Conservation (phyloP, 2,888 invertebrate genomes). For the Apodemia duryi region DNA sequence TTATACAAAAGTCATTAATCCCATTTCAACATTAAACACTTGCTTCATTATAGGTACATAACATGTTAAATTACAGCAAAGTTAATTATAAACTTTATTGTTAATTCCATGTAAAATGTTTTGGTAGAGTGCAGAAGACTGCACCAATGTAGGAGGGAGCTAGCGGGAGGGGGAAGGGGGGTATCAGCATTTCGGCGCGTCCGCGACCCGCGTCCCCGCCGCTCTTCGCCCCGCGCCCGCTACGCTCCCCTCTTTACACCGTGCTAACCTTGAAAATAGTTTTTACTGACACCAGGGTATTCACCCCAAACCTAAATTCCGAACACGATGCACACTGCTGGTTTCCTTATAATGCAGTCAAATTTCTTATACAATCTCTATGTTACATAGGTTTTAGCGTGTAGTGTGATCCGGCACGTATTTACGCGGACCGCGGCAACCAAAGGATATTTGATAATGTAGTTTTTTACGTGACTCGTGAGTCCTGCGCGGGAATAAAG, state of each 20-base stretch:
- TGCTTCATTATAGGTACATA: not conserved
- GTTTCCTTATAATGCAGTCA: constrained; percentile 42
- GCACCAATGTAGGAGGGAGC: constrained; percentile 41
- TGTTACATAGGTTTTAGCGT: constrained; percentile 38
- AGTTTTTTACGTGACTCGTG: constrained; percentile 67
- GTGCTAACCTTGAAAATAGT: constrained; percentile 78
- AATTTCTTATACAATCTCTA: constrained; percentile 52
- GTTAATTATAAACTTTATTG: constrained; percentile 16
- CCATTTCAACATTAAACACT: not conserved
- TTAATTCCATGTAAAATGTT: constrained; percentile 18
- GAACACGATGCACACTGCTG: constrained; percentile 61
- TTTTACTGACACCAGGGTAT: constrained; percentile 77
- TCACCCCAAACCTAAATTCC: constrained; percentile 78
- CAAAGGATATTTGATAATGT: constrained; percentile 70
- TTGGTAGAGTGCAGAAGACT: constrained; percentile 40
- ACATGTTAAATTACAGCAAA: not conserved
- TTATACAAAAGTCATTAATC: not conserved
- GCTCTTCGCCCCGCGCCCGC: constrained; percentile 49
- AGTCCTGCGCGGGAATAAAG: constrained; percentile 39
- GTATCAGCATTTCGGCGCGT: constrained; percentile 76
- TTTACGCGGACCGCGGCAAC: constrained; percentile 58
- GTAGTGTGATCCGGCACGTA: constrained; percentile 46
- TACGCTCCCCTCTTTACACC: constrained; percentile 66
- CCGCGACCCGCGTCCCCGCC: constrained; percentile 70
- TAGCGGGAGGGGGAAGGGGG: constrained; percentile 45